Evolutionary conservation across 2,888 invertebrate genomes (phyloP), one percentile per base, ranked within the genome.

Genomic region (Nycteola revayana): DNA sequence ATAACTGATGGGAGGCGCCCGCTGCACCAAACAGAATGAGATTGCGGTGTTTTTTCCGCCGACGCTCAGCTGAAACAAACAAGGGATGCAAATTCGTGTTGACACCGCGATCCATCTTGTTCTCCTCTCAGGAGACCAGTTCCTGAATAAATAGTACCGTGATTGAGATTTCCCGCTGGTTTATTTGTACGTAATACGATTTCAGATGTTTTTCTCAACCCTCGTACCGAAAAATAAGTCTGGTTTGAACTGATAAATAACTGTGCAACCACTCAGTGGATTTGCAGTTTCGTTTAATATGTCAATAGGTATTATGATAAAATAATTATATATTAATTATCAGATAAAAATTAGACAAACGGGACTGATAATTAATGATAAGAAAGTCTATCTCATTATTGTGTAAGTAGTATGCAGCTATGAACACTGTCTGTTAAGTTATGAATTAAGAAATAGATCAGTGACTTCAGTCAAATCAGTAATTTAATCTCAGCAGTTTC

Each of bases 21-120:
- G 78, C 71, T 81, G 84, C 84, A 82, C 78, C 77, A 70, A 64
- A 74, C 75, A 68, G 79, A 81, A 84, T 82, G 85, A 82, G 86
- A 88, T 87, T 84, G 87, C 80, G 81, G 72, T 84, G 83, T 86
- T 86, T 85, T 83, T 85, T 80, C 82, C 75, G 64, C 74, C 71
- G 71, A 73, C 71, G 75, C 75, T 75, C 70, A 67, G 64, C 60
- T 68, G 84, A 84, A 84, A 88, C 83, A 87, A 87, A 88, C 87
- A 88, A 84, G 78, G 81, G 83, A 88, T 88, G 88, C 88, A 88
- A 87, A 88, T 88, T 86, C 79, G 79, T 87, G 88, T 88, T 87
- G 88, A 87, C 87, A 83, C 84, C 76, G 70, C 88, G 79, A 88
- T 88, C 87, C 84, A 77, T 87, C 87, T 88, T 84, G 85, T 86